Evolutionary conservation across 2,888 invertebrate genomes (phyloP).

Genomic region (Plagodis dolabraria): DNA sequence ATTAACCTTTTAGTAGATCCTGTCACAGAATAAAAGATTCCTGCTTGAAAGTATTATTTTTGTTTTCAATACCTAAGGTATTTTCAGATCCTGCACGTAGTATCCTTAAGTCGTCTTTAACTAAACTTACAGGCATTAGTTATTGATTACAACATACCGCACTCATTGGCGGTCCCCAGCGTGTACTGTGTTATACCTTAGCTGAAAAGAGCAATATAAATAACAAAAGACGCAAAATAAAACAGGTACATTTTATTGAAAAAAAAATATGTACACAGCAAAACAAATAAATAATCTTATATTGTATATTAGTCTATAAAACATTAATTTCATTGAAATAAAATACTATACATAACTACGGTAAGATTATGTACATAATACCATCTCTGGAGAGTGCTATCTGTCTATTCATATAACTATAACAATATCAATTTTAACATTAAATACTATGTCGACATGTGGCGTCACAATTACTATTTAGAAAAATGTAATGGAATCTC

Average conservation of each 20-base stretch:
- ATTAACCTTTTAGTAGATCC: too few relatives aligned
- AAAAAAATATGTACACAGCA: constrained; percentile 84
- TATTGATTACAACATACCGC: too few relatives aligned
- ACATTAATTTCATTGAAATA: constrained; percentile 85
- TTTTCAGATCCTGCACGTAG: too few relatives aligned
- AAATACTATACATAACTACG: constrained; percentile 84
- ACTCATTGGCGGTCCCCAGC: too few relatives aligned
- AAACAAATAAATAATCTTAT: constrained; percentile 86
- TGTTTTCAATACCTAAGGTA: too few relatives aligned
- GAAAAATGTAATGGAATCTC: constrained; percentile 69
- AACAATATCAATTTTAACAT: constrained; percentile 80
- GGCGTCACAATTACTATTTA: constrained; percentile 72
- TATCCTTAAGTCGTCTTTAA: too few relatives aligned
- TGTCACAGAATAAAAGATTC: too few relatives aligned
- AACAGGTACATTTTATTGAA: constrained; percentile 85
- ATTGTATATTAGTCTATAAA: constrained; percentile 85
- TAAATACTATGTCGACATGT: constrained; percentile 78
- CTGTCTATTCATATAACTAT: constrained; percentile 70
- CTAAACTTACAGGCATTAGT: too few relatives aligned
- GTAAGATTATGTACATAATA: constrained; percentile 83
- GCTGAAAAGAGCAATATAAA: constrained; percentile 16
- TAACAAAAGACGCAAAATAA: constrained; percentile 61
- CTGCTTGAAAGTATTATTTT: too few relatives aligned
- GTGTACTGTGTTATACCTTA: too few relatives aligned
- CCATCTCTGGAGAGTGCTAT: constrained; percentile 75